These are phyloP conservation scores for Microtus richardsoni DNA, from an alignment of 2,113 vertebrate genomes.

Conservation along the genomic window DNA sequence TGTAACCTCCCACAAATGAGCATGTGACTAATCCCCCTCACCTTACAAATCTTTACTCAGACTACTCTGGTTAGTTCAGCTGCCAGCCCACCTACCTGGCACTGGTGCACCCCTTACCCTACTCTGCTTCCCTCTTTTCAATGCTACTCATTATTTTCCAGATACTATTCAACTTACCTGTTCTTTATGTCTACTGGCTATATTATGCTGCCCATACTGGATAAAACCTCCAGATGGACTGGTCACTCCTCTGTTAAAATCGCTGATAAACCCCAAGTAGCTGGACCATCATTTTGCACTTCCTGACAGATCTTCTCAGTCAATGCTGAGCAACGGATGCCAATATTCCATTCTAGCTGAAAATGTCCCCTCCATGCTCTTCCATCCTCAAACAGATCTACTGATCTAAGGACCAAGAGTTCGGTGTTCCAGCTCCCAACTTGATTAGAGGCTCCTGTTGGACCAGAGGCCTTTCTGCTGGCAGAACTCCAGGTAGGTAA, in stretches of 20 bases:
- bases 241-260: neutral
- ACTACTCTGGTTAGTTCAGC: no score
- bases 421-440: neutral
- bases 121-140: neutral
- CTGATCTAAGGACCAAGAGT: neutral
- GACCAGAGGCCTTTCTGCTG: neutral
- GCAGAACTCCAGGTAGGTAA: neutral
- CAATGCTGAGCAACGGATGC: neutral
- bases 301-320: neutral
- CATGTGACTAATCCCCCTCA: neutral
- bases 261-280: neutral
- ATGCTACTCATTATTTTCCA: neutral
- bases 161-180: neutral
- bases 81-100: neutral
- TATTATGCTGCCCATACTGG: neutral
- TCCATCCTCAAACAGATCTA: neutral
- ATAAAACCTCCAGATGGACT: neutral
- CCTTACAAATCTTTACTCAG: neutral
- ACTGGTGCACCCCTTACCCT: rapidly evolving
- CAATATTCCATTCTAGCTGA: neutral
- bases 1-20: neutral
- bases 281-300: neutral
- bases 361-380: neutral
- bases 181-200: neutral
- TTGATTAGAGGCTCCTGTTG: neutral